A percentile compares a stretch with the other conserved stretches of the same genome.
phyloP scores from a whole-genome alignment of 2,113 vertebrate species.

The Eurypyga helias region DNA sequence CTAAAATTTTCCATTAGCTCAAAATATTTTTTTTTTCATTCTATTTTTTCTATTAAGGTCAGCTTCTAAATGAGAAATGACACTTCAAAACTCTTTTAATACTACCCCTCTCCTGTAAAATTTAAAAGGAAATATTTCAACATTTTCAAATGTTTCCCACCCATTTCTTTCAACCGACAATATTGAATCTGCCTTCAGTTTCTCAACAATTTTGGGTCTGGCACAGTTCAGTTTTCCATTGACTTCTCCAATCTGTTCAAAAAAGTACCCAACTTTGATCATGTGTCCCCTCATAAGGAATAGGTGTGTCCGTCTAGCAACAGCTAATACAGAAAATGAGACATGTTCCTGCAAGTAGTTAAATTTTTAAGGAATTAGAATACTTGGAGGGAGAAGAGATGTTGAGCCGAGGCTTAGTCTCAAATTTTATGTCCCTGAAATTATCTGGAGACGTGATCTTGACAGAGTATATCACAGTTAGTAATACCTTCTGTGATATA shows the following conservation, averaged over 20 bases:
- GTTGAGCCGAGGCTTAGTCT: not conserved
- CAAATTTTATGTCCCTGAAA: not conserved
- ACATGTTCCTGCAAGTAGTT: not conserved
- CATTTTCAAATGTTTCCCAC: not conserved
- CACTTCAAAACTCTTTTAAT: not conserved
- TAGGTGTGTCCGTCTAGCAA: not conserved
- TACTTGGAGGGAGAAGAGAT: not conserved
- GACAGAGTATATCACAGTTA: not conserved
- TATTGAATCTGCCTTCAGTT: not conserved
- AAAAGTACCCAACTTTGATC: not conserved
- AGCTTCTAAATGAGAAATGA: not conserved
- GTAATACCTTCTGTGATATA: not conserved
- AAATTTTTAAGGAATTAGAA: not conserved
- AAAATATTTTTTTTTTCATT: not conserved
- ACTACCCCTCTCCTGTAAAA: not conserved
- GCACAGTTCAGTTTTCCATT: not conserved
- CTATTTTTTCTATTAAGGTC: not conserved
- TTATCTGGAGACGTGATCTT: not conserved
- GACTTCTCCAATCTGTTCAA: not conserved
- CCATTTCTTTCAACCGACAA: not conserved
- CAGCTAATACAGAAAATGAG: not conserved
- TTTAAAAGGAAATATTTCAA: not conserved
- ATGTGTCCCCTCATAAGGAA: not conserved
- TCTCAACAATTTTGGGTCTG: not conserved
- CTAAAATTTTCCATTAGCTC: not conserved